Evolutionary conservation across 2,113 vertebrate genomes (phyloP), one percentile per base, ranked within the genome.

Genomic region (Girardinichthys multiradiatus): DNA sequence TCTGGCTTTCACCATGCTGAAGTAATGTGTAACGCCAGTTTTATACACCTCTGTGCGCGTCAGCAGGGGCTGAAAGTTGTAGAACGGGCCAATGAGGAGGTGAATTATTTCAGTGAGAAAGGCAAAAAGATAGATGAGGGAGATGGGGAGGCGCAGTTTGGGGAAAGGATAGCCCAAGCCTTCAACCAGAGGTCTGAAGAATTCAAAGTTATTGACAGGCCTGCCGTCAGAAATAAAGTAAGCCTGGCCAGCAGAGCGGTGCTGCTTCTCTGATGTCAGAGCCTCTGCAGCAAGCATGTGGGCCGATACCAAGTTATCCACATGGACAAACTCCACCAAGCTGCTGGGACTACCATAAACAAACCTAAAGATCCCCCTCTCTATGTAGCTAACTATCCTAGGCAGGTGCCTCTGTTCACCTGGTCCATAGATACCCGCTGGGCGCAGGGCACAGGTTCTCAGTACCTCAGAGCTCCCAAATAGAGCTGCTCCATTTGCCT

Each of bases 361-460:
- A 80, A 97, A 99, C 66, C 74, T 88, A 75, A 99, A 99, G 60
- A 98, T 89, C 0, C 98, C 97, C 13, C 73, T 95, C 86, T 98
- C 95, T 0, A 98, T 85, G 83, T 97, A 98, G 78, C 90, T 80
- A n/a, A 98, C 96, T 28, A 99, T 92, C 74, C 98, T 95, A 5
- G 97, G 97, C n/a, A 99, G 94, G 70, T 99, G 97, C 29, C 97
- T 95, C 83, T 95, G 96, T 30, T 99, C 98, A 17, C 97, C 97
- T 0, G 96, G 96, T 2, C 97, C 97, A 0, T 98, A 99, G 90
- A 99, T 99, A 0, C 98, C 97, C 0, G 98, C 97, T 0, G 97
- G 91, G 30, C 97, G 94, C 51, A 99, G 89, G 0, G 97, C 95
- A 5, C 97, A 99, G 10, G 94, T 98, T 37, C 92, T 92, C 12